Evolutionary conservation across 2,888 invertebrate genomes (phyloP).

Genomic region (Tethea ocularis): DNA sequence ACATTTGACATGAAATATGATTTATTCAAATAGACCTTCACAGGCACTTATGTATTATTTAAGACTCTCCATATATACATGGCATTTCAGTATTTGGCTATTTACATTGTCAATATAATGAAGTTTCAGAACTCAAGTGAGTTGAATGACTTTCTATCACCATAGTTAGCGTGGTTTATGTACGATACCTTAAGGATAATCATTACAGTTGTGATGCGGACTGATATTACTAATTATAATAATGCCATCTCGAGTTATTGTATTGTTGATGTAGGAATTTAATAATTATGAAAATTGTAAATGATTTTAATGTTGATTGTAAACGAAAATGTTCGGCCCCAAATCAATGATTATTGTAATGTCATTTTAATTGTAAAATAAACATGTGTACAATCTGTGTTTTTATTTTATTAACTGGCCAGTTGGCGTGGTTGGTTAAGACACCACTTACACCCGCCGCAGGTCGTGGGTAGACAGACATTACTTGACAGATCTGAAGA

Average conservation of each 20-base stretch:
- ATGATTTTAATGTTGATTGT: slow-evolving; percentile 41
- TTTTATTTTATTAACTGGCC: slow-evolving; percentile 28
- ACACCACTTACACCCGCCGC: too few relatives aligned
- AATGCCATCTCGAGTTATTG: slow-evolving; percentile 65
- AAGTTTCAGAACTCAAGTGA: not conserved
- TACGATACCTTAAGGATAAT: slow-evolving; percentile 9
- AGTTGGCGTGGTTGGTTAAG: too few relatives aligned
- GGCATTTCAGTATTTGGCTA: not conserved
- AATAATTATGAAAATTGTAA: slow-evolving; percentile 44
- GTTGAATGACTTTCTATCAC: not conserved
- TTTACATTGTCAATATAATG: not conserved
- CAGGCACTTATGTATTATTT: too few relatives aligned
- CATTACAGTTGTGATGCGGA: slow-evolving; percentile 66
- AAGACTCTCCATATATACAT: too few relatives aligned
- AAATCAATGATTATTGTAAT: slow-evolving; percentile 48
- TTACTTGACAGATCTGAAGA: too few relatives aligned
- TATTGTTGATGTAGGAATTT: slow-evolving; percentile 34
- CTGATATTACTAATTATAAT: slow-evolving; percentile 69
- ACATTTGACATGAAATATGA: too few relatives aligned
- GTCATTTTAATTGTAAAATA: slow-evolving; percentile 58
- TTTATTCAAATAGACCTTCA: too few relatives aligned
- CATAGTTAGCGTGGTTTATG: not conserved
- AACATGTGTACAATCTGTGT: slow-evolving; percentile 42
- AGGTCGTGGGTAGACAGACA: too few relatives aligned
- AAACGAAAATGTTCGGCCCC: slow-evolving; percentile 50